These are phyloP conservation scores for Tinea semifulvella DNA, from an alignment of 2,888 invertebrate genomes.

Conservation along the genomic window DNA sequence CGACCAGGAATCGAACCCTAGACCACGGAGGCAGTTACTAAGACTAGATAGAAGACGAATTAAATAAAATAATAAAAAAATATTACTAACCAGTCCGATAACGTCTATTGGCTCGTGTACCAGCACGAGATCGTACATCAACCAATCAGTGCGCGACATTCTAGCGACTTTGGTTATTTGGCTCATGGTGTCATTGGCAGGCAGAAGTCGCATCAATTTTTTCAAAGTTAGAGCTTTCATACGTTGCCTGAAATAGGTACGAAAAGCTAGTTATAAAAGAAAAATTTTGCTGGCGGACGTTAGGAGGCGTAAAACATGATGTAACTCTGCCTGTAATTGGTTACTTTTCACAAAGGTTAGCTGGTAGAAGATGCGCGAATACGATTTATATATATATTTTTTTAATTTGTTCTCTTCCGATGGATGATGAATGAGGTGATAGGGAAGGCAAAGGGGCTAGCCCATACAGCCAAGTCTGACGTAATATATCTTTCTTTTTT, in stretches of 20 bases:
- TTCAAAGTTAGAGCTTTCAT: constrained; percentile 44
- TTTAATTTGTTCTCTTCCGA: too few relatives aligned
- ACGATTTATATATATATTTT: too few relatives aligned
- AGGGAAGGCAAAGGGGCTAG: not conserved
- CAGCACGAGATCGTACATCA: constrained; percentile 46
- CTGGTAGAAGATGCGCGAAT: too few relatives aligned
- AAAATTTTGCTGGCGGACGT: too few relatives aligned
- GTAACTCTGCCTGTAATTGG: too few relatives aligned
- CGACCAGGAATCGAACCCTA: too few relatives aligned
- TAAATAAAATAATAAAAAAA: not conserved
- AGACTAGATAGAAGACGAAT: not conserved
- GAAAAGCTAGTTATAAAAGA: too few relatives aligned
- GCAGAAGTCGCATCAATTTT: constrained; percentile 39
- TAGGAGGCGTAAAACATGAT: too few relatives aligned
- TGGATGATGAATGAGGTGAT: not conserved
- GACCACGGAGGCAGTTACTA: too few relatives aligned
- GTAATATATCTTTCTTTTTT: too few relatives aligned
- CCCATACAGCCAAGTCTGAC: too few relatives aligned
- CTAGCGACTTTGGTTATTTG: constrained; percentile 33
- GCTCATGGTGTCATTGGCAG: constrained; percentile 32
- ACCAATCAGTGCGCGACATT: constrained; percentile 50
- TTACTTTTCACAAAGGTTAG: too few relatives aligned
- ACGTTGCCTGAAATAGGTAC: not conserved
- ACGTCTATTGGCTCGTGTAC: constrained; percentile 52
- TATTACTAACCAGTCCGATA: constrained; percentile 35